A percentile compares a stretch with the other conserved stretches of the same genome.
These are phyloP conservation scores for Corapipo altera DNA, from an alignment of 2,113 vertebrate genomes.

Conservation along the genomic window DNA sequence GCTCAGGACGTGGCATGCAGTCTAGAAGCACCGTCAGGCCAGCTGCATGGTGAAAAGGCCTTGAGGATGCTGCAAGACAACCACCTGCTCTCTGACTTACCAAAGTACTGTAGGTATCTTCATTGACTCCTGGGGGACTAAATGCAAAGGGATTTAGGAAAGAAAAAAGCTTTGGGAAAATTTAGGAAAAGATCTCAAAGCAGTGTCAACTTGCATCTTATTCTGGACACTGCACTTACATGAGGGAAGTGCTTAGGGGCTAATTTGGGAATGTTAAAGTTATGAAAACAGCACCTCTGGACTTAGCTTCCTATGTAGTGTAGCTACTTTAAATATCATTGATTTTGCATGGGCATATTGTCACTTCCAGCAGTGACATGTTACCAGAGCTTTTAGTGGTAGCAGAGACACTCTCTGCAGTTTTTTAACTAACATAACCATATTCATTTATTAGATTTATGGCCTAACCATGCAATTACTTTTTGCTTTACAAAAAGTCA, in stretches of 20 bases:
- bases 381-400: background rate
- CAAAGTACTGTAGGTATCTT: background rate
- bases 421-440: background rate
- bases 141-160: background rate
- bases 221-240: background rate
- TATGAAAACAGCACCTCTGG: background rate
- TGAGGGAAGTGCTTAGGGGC: background rate
- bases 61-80: background rate
- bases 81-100: background rate
- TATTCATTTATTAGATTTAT: background rate
- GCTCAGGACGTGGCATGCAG: rapidly evolving
- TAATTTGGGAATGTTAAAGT: background rate
- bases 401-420: background rate
- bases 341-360: background rate
- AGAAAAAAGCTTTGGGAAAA: background rate
- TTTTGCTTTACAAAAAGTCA: background rate
- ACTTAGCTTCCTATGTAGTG: background rate
- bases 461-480: background rate
- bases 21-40: background rate
- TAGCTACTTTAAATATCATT: background rate
- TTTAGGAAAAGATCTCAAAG: background rate
- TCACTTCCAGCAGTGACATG: background rate
- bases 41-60: background rate
- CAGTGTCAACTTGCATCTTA: background rate
- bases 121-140: background rate